Conservation (phyloP, 1,140 invertebrate genomes). For the Drosophila kikkawai region DNA sequence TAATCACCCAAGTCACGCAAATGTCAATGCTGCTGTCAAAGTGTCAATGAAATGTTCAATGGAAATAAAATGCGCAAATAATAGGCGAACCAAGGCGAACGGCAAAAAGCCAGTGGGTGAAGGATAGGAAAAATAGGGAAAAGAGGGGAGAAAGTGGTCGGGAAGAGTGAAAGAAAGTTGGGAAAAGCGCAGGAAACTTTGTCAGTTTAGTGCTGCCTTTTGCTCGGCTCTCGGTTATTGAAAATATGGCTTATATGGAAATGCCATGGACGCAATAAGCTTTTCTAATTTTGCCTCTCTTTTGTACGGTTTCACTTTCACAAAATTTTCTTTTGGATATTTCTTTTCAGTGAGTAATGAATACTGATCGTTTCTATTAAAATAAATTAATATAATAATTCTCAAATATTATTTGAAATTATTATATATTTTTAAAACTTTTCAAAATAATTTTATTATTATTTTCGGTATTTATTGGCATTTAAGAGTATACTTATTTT, state of each 20-base stretch:
- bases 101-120: slow-evolving; percentile 13
- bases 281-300: slow-evolving; percentile 6
- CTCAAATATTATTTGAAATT: neutral
- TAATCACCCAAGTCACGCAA: slow-evolving; percentile 80
- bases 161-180: slow-evolving; percentile 37
- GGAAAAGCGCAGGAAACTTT: slow-evolving; percentile 60
- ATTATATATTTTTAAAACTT: neutral
- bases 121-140: neutral
- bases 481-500: slow-evolving; percentile 2
- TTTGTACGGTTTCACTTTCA: slow-evolving; percentile 9
- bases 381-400: too few relatives aligned
- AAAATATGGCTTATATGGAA: slow-evolving; percentile 78
- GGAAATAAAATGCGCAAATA: slow-evolving; percentile 76
- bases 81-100: slow-evolving; percentile 30
- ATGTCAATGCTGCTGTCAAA: slow-evolving; percentile 80
- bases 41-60: slow-evolving; percentile 81
- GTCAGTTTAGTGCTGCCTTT: slow-evolving; percentile 35
- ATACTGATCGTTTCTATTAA: neutral
- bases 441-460: neutral
- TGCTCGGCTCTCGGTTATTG: slow-evolving; percentile 58
- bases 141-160: slow-evolving; percentile 10
- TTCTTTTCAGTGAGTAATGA: neutral
- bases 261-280: slow-evolving; percentile 52
- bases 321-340: slow-evolving; percentile 1
- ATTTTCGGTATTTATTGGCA: neutral